These are phyloP conservation scores for Agrochola circellaris DNA, from an alignment of 2,888 invertebrate species.

Conservation along the genomic window DNA sequence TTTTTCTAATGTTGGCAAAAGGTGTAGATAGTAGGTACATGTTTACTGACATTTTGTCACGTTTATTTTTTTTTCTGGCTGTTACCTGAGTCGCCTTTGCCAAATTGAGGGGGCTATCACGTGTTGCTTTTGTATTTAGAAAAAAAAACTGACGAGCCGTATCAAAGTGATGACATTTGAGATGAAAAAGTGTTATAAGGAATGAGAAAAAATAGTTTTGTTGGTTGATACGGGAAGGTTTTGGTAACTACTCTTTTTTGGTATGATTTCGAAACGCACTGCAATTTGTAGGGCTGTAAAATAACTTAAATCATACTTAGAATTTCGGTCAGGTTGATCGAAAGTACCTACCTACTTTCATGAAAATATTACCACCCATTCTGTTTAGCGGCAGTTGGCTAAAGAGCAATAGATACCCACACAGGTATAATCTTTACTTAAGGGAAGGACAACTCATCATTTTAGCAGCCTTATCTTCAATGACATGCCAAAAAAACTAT, in stretches of 20 bases:
- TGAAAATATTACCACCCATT: background rate
- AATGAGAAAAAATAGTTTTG: background rate
- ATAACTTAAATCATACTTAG: too few species aligned
- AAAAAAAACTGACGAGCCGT: slow-evolving; percentile 79
- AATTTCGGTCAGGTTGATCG: background rate
- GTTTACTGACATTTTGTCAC: slow-evolving; percentile 91
- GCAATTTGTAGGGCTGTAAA: background rate
- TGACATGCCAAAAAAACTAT: slow-evolving; percentile 21
- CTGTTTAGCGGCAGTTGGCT: background rate
- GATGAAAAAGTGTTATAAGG: slow-evolving; percentile 70
- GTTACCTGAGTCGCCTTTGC: slow-evolving; percentile 86
- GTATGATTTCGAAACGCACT: background rate
- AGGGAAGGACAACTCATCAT: background rate
- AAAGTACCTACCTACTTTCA: background rate
- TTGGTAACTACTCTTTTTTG: background rate
- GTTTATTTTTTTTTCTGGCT: slow-evolving; percentile 82
- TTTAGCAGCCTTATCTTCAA: slow-evolving; percentile 15
- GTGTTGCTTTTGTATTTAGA: slow-evolving; percentile 76
- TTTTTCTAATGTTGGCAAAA: slow-evolving; percentile 76
- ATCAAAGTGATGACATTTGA: slow-evolving; percentile 85
- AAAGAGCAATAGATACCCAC: background rate
- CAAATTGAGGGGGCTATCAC: slow-evolving; percentile 84
- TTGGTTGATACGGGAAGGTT: background rate
- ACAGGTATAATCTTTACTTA: background rate
- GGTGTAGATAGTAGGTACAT: slow-evolving; percentile 87